These are phyloP conservation scores for Luffia ferchaultella DNA, from an alignment of 2,888 invertebrate genomes.

Conservation along the genomic window DNA sequence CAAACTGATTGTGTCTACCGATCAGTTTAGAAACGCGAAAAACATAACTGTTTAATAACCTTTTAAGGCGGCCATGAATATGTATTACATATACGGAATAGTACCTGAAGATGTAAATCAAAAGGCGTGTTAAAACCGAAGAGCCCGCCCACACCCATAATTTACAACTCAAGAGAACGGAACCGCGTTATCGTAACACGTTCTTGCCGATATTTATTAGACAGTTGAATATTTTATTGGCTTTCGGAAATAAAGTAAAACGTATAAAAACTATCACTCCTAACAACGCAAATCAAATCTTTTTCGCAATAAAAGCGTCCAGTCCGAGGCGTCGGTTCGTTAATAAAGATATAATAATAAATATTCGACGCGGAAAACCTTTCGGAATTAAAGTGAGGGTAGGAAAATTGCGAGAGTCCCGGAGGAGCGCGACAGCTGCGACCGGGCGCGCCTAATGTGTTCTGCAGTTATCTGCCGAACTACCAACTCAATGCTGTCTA, in stretches of 20 bases:
- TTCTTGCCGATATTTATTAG: constrained; percentile 35
- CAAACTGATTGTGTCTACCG: no score
- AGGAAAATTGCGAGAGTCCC: constrained; percentile 60
- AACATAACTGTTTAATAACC: no score
- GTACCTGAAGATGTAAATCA: not conserved
- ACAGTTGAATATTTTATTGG: constrained; percentile 42
- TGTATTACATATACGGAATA: not conserved
- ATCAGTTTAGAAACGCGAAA: no score
- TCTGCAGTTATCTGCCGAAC: constrained; percentile 48
- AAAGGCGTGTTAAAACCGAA: constrained; percentile 12
- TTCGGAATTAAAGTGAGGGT: constrained; percentile 62
- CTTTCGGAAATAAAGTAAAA: not conserved
- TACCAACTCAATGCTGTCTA: not conserved
- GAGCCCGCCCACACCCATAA: constrained; percentile 29
- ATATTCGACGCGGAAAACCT: constrained; percentile 51
- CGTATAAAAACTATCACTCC: constrained; percentile 15
- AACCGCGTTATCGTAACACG: constrained; percentile 33
- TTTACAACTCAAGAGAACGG: constrained; percentile 27
- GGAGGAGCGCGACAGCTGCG: constrained; percentile 58
- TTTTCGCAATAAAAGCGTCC: constrained; percentile 43
- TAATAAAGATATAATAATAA: constrained; percentile 66
- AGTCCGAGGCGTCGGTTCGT: constrained; percentile 36
- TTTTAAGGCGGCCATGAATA: not conserved
- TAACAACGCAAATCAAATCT: constrained; percentile 34
- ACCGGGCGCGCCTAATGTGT: constrained; percentile 38